A percentile compares a stretch with the other conserved stretches of the same genome.
Conservation (phyloP, 2,888 invertebrate genomes). For the Schizaphis graminum region DNA sequence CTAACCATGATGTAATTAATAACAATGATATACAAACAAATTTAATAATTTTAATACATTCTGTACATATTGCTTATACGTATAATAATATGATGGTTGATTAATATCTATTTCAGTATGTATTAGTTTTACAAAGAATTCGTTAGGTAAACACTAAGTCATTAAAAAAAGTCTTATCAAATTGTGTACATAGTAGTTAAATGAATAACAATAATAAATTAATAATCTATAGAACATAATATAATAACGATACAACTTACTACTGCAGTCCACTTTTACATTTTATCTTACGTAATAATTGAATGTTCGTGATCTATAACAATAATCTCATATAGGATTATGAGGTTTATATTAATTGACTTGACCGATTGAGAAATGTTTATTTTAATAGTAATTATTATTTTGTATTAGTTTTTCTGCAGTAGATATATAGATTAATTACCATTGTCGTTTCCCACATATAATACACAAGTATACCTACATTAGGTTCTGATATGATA, state of each 20-base stretch:
- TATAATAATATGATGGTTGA: background rate
- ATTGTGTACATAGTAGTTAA: background rate
- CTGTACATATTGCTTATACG: background rate
- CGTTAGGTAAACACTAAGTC: background rate
- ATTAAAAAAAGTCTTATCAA: background rate
- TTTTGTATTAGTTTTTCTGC: background rate
- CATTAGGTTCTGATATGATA: background rate
- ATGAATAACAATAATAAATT: background rate
- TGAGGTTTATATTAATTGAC: background rate
- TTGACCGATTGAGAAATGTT: background rate
- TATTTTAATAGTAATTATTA: background rate
- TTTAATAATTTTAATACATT: background rate
- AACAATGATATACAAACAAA: background rate
- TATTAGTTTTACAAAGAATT: background rate
- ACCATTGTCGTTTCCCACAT: background rate
- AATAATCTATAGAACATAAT: background rate
- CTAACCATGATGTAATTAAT: background rate
- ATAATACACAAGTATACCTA: background rate
- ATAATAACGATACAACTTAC: background rate
- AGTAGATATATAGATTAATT: background rate
- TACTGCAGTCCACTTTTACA: background rate
- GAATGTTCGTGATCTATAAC: background rate
- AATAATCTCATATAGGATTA: background rate
- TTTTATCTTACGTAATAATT: background rate
- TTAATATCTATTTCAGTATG: background rate